These are phyloP conservation scores for Gymnoscelis rufifasciata DNA, from an alignment of 2,888 invertebrate genomes.

Conservation along the genomic window DNA sequence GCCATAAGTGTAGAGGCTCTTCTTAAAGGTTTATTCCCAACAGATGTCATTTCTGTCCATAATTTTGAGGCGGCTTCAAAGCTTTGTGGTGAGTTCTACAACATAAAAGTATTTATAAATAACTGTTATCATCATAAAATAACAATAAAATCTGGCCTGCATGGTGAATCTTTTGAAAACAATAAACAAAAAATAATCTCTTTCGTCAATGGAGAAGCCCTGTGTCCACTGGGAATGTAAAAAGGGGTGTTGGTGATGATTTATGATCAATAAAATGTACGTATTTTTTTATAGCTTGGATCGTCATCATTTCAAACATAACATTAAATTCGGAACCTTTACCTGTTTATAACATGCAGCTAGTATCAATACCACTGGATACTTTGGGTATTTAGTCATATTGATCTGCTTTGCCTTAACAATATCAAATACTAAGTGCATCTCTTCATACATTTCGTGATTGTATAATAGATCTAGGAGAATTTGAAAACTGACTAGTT, in stretches of 20 bases:
- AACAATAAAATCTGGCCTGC: no score
- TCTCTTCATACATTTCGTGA: conserved; percentile 82
- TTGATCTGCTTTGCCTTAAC: conserved; percentile 80
- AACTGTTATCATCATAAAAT: no score
- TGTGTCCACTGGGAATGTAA: no score
- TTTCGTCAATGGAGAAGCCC: no score
- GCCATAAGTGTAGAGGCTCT: conserved; percentile 82
- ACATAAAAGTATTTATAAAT: background rate
- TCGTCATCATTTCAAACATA: no score
- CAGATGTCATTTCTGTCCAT: conserved; percentile 78
- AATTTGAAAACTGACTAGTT: conserved; percentile 82
- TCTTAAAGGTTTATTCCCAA: conserved; percentile 79
- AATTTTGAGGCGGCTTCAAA: conserved; percentile 81
- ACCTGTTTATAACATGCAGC: conserved; percentile 89
- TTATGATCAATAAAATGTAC: no score
- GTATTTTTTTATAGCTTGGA: no score
- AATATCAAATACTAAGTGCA: conserved; percentile 81
- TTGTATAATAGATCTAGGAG: conserved; percentile 85
- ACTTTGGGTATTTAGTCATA: conserved; percentile 83
- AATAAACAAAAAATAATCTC: no score
- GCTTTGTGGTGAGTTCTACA: conserved; percentile 84
- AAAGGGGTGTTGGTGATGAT: no score
- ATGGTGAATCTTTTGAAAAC: no score
- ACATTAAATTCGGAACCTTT: no score
- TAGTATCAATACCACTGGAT: conserved; percentile 81